Percentiles rank a stretch among this genome's conserved stretches.
Conservation (phyloP, 2,113 vertebrate species). For the Taxidea taxus region DNA sequence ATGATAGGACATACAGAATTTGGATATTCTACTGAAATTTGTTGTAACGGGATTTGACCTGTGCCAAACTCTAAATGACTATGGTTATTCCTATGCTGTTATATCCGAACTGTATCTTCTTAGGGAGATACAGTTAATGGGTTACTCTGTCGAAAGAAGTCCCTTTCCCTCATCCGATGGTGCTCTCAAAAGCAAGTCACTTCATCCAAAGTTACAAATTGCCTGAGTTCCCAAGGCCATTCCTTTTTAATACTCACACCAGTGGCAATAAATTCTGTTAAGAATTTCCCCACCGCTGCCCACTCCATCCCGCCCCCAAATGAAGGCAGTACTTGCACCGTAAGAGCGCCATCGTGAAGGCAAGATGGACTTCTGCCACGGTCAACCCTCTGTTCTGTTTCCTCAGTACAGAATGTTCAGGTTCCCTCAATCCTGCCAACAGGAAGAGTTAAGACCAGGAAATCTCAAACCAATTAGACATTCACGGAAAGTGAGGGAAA, state of each 20-base stretch:
- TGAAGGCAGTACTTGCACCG: neutral
- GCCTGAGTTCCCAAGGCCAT: conserved; percentile 64
- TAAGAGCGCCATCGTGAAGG: conserved; percentile 64
- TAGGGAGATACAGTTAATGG: conserved; percentile 74
- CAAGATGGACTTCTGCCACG: conserved; percentile 65
- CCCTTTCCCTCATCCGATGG: conserved; percentile 77
- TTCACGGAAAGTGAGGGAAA: neutral
- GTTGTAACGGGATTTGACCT: conserved; percentile 75
- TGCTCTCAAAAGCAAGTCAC: conserved; percentile 79
- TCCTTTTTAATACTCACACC: conserved; percentile 60
- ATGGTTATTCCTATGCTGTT: conserved; percentile 51
- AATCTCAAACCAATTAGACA: neutral
- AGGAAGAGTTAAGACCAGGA: neutral
- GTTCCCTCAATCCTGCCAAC: neutral
- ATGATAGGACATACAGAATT: neutral
- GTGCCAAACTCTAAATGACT: conserved; percentile 13
- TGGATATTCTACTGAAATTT: neutral
- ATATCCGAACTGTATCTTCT: conserved; percentile 55
- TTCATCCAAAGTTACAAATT: conserved; percentile 73
- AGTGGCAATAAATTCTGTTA: neutral
- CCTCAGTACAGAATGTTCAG: conserved; percentile 77
- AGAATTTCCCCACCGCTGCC: neutral
- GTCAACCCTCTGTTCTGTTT: conserved; percentile 79
- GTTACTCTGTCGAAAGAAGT: conserved; percentile 82
- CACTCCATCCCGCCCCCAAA: neutral